A percentile compares a stretch with the other conserved stretches of the same genome.
Conservation (phyloP, 2,888 invertebrate species). For the Apotomis capreana region DNA sequence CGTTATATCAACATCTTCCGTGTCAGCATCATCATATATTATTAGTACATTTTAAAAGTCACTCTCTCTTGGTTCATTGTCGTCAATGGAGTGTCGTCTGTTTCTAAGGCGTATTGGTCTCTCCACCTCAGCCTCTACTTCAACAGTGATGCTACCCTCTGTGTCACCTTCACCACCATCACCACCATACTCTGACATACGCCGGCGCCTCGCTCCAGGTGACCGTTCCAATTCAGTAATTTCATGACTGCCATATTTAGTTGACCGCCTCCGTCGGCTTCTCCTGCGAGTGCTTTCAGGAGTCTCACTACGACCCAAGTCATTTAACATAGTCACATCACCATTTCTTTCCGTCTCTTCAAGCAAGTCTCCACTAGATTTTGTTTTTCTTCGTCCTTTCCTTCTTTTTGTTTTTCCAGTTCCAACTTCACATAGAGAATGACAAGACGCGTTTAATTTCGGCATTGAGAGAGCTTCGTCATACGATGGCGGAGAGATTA, state of each 20-base stretch:
- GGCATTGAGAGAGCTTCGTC: constrained; percentile 91
- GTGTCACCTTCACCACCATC: constrained; percentile 51
- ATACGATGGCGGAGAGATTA: constrained; percentile 88
- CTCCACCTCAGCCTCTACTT: constrained; percentile 67
- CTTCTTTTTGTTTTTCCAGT: constrained; percentile 71
- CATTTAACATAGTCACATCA: constrained; percentile 63
- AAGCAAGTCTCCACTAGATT: constrained; percentile 78
- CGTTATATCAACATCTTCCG: too few relatives aligned
- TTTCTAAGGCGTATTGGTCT: constrained; percentile 63
- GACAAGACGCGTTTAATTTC: constrained; percentile 84
- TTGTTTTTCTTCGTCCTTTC: constrained; percentile 77
- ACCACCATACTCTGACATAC: constrained; percentile 67
- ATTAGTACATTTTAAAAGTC: constrained; percentile 59
- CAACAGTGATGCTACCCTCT: constrained; percentile 59
- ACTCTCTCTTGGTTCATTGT: constrained; percentile 76
- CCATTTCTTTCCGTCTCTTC: constrained; percentile 77
- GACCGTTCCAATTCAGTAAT: constrained; percentile 75
- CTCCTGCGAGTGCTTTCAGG: constrained; percentile 55
- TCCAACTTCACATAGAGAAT: constrained; percentile 79
- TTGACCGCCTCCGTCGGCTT: constrained; percentile 60
- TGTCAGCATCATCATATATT: not conserved
- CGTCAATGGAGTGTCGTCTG: constrained; percentile 69
- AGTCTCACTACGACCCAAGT: constrained; percentile 64
- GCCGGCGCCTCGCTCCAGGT: constrained; percentile 72
- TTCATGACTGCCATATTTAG: constrained; percentile 75